A percentile compares a stretch with the other conserved stretches of the same genome.
Conservation (phyloP, 2,797 vertebrate genomes). For the Florisuga fusca region DNA sequence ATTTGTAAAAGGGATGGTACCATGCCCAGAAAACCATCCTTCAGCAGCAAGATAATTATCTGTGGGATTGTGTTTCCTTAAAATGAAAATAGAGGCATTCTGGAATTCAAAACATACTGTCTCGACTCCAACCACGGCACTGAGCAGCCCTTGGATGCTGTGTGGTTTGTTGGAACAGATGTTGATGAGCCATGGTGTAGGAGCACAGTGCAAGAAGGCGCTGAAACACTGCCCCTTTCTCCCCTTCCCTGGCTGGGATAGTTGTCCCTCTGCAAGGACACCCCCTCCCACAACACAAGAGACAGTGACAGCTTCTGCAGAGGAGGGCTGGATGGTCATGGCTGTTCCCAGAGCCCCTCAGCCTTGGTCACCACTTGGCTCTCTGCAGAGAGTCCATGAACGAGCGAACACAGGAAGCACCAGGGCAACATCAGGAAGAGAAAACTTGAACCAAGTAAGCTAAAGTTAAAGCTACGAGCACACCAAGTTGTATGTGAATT, state of each 20-base stretch:
- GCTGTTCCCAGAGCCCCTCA: not conserved
- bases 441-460: not conserved
- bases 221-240: not conserved
- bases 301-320: rapidly evolving
- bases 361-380: rapidly evolving
- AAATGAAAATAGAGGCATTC: conserved; percentile 32
- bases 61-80: conserved; percentile 54
- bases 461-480: not conserved
- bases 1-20: conserved; percentile 22
- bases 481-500: not conserved
- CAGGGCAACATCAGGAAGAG: not conserved
- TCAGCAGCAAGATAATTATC: conserved; percentile 74
- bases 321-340: not conserved
- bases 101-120: conserved; percentile 20
- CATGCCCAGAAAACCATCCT: conserved; percentile 64
- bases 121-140: not conserved
- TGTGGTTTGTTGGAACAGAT: rapidly evolving
- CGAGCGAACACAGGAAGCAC: rapidly evolving
- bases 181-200: not conserved
- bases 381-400: not conserved
- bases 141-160: not conserved
- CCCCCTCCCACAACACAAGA: not conserved
- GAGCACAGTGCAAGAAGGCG: not conserved
- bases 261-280: not conserved
- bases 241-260: not conserved